phyloP scores from a whole-genome alignment of 1,140 invertebrate species.

The Rhagoletis pomonella region DNA sequence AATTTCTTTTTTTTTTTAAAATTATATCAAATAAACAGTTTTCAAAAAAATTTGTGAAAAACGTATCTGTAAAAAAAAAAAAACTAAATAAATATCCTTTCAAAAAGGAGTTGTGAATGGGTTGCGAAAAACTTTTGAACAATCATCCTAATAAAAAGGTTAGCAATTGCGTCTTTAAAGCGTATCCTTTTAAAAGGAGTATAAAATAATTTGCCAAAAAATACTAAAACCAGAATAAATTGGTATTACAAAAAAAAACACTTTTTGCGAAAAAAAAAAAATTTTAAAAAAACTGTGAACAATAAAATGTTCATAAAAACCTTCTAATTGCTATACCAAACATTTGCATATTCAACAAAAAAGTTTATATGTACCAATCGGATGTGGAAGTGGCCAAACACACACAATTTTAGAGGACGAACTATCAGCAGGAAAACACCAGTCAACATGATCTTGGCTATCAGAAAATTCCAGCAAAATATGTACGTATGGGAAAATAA shows the following conservation, averaged over 20 bases:
- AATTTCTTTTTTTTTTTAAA: background rate
- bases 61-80: background rate
- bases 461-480: too few species aligned
- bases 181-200: background rate
- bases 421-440: too few species aligned
- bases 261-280: background rate
- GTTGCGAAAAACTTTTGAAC: background rate
- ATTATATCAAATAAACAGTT: background rate
- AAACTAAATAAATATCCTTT: constrained; percentile 1
- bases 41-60: background rate
- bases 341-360: too few species aligned
- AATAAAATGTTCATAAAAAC: background rate
- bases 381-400: too few species aligned
- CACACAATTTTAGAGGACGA: too few species aligned
- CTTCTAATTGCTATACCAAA: too few species aligned
- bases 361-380: too few species aligned
- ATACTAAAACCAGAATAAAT: too few species aligned
- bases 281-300: background rate
- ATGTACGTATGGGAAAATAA: too few species aligned
- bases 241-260: background rate
- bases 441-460: too few species aligned
- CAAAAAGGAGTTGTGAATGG: background rate
- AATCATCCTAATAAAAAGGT: background rate
- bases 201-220: background rate
- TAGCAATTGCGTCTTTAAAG: background rate